These are phyloP conservation scores for Xestia rhomboidea DNA, from an alignment of 2,888 invertebrate species.

Conservation along the genomic window DNA sequence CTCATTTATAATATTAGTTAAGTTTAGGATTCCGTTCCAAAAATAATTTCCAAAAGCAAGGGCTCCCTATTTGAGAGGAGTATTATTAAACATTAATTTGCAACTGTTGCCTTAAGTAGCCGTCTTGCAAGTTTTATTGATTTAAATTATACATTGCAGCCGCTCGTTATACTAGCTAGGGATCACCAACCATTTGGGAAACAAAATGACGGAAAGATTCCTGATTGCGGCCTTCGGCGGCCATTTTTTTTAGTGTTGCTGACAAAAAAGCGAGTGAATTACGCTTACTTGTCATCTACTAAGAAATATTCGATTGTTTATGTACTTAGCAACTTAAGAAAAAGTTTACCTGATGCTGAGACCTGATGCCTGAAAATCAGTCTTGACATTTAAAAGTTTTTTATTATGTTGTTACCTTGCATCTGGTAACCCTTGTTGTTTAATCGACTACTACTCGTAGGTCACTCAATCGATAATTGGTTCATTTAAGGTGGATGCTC, in stretches of 20 bases:
- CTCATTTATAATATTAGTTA: too few species aligned
- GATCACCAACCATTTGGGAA: conserved; percentile 29
- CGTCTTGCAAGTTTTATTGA: conserved; percentile 72
- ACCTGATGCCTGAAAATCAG: background rate
- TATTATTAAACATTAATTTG: conserved; percentile 70
- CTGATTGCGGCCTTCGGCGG: background rate
- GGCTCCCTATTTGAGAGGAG: conserved; percentile 25
- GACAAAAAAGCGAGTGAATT: too few species aligned
- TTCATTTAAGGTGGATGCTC: too few species aligned
- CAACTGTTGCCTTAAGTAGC: conserved; percentile 69
- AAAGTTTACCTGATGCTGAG: background rate
- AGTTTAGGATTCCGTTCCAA: background rate
- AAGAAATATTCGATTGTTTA: background rate
- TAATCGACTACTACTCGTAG: background rate
- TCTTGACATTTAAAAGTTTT: background rate
- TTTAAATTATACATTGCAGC: conserved; percentile 74
- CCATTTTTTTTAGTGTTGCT: background rate
- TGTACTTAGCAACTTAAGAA: background rate
- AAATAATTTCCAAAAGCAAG: conserved; percentile 6
- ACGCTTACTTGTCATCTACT: background rate
- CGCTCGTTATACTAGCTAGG: conserved; percentile 40
- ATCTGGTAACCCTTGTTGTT: background rate
- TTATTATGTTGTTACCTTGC: background rate
- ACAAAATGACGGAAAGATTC: background rate
- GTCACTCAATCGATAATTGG: background rate